These are phyloP conservation scores for Tipula lateralis DNA, from an alignment of 2,888 invertebrate genomes.

Conservation along the genomic window DNA sequence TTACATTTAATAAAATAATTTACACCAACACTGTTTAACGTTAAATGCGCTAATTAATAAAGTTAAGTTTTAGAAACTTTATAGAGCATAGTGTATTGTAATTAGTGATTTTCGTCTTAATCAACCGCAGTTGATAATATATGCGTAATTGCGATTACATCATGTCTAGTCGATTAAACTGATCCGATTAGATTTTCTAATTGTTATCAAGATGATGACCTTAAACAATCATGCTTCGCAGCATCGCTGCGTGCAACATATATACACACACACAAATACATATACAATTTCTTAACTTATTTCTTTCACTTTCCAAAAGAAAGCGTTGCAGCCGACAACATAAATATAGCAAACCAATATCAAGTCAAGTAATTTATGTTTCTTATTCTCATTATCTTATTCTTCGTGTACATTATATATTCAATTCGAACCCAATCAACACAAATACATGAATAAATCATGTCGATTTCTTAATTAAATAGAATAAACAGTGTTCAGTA, in stretches of 20 bases:
- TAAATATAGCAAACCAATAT: neutral
- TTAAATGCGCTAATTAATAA: no score
- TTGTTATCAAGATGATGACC: neutral
- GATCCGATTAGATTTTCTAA: neutral
- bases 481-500: neutral
- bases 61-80: no score
- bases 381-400: neutral
- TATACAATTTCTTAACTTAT: neutral
- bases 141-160: no score
- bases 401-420: neutral
- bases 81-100: no score
- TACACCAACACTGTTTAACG: no score
- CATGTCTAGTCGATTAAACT: neutral
- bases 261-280: neutral
- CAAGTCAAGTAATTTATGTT: neutral
- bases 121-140: no score
- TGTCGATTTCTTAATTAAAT: neutral
- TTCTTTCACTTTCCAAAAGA: conserved; percentile 24
- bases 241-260: neutral
- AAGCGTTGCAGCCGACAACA: neutral
- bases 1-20: no score
- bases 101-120: no score
- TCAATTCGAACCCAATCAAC: neutral
- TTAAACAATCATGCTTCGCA: neutral
- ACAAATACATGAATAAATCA: neutral